phyloP scores from a whole-genome alignment of 2,888 invertebrate species.

The Priocnemis perturbator region DNA sequence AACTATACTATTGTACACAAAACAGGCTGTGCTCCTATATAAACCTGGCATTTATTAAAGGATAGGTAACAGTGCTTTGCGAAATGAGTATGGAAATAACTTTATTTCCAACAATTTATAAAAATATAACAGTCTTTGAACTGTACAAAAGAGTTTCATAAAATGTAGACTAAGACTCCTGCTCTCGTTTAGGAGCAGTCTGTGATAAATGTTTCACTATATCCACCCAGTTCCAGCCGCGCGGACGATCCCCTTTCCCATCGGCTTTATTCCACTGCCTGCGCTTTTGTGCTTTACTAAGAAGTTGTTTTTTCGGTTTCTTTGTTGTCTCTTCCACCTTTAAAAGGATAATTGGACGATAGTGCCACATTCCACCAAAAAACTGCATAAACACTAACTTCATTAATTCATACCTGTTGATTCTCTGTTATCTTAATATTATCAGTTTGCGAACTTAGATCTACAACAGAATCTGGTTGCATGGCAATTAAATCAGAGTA shows the following conservation, averaged over 20 bases:
- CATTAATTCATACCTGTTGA: constrained; percentile 66
- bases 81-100: constrained; percentile 44
- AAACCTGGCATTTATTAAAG: constrained; percentile 25
- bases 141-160: constrained; percentile 58
- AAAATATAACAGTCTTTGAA: constrained; percentile 64
- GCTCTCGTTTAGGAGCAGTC: constrained; percentile 79
- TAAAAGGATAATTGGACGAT: constrained; percentile 1
- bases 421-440: constrained; percentile 78
- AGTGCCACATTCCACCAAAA: background rate
- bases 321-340: constrained; percentile 75
- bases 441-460: constrained; percentile 76
- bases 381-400: background rate
- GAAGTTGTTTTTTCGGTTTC: constrained; percentile 86
- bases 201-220: constrained; percentile 97
- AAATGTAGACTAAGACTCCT: constrained; percentile 61
- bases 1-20: background rate
- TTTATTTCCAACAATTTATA: constrained; percentile 64
- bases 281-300: constrained; percentile 94
- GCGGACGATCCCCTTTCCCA: constrained; percentile 87
- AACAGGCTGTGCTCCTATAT: background rate
- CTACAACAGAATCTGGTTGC: constrained; percentile 80
- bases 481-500: constrained; percentile 82
- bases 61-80: constrained; percentile 27
- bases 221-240: constrained; percentile 97
- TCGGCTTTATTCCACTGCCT: constrained; percentile 91